Evolutionary conservation across 2,888 invertebrate genomes (phyloP).

Genomic region (Erebia ligea): DNA sequence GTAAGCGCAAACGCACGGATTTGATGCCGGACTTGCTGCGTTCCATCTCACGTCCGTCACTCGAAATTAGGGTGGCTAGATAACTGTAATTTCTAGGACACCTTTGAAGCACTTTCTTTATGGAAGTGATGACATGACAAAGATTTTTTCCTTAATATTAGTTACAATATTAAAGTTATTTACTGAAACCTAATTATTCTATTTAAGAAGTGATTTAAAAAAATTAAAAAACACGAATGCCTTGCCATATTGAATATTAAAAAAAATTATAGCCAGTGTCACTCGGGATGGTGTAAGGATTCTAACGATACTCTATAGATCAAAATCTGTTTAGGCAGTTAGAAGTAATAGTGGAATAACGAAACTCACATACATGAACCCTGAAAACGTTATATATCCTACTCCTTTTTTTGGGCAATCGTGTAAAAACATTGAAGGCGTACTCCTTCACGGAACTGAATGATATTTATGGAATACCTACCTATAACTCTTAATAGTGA

Average conservation of each 20-base stretch:
- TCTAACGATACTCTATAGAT: too few relatives aligned
- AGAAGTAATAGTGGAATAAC: too few relatives aligned
- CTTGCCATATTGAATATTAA: too few relatives aligned
- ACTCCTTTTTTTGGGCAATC: too few relatives aligned
- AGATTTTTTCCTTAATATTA: not conserved
- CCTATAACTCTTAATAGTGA: slow-evolving; percentile 1
- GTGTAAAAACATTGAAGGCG: not conserved
- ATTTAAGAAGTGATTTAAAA: too few relatives aligned
- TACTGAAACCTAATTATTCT: too few relatives aligned
- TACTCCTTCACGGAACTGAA: slow-evolving; percentile 2
- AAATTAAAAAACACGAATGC: too few relatives aligned
- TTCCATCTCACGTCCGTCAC: slow-evolving; percentile 59
- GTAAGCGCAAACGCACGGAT: slow-evolving; percentile 76
- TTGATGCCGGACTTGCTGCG: slow-evolving; percentile 68
- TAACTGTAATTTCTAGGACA: slow-evolving; percentile 13
- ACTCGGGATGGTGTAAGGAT: too few relatives aligned
- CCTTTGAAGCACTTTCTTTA: not conserved
- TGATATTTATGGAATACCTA: not conserved
- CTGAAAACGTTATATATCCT: too few relatives aligned
- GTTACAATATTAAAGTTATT: not conserved
- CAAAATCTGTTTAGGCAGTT: too few relatives aligned
- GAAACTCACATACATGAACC: too few relatives aligned
- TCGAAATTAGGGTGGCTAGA: slow-evolving; percentile 43
- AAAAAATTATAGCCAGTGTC: too few relatives aligned
- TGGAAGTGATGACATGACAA: not conserved